phyloP scores from a whole-genome alignment of 2,888 invertebrate species.

The Caradrina clavipalpis region DNA sequence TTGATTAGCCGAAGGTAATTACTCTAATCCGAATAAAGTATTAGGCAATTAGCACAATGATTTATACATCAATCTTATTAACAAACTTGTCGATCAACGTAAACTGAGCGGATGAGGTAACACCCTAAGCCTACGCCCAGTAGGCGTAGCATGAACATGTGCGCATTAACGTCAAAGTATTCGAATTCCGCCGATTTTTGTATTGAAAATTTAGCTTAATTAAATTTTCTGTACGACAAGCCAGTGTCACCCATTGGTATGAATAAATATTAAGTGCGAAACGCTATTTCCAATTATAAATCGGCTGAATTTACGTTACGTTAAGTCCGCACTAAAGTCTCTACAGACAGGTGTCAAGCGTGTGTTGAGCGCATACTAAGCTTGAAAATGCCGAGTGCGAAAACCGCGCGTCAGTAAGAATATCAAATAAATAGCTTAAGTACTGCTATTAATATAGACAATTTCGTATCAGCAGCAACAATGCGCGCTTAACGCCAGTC shows the following conservation, averaged over 20 bases:
- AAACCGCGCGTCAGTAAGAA: not conserved
- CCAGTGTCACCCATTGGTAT: too few species aligned
- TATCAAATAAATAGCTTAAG: not conserved
- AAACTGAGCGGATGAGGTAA: constrained; percentile 16
- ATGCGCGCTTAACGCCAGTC: not conserved
- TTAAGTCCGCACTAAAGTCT: not conserved
- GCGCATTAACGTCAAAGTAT: too few species aligned
- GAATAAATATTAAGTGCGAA: too few species aligned
- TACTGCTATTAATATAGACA: not conserved
- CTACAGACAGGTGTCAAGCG: not conserved
- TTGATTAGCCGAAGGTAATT: not conserved
- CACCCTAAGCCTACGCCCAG: constrained; percentile 3
- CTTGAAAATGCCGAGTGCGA: too few species aligned
- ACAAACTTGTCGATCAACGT: constrained; percentile 9
- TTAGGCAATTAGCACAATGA: not conserved
- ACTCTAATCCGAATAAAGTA: not conserved
- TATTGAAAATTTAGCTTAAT: too few species aligned
- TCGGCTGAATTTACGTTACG: too few species aligned
- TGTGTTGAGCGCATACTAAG: not conserved
- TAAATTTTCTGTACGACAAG: too few species aligned
- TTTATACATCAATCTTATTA: not conserved
- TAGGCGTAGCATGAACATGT: too few species aligned
- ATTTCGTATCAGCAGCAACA: not conserved
- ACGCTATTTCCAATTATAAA: too few species aligned
- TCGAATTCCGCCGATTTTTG: too few species aligned